Evolutionary conservation across 1,140 invertebrate genomes (phyloP).

Genomic region (Hycleus cichorii): DNA sequence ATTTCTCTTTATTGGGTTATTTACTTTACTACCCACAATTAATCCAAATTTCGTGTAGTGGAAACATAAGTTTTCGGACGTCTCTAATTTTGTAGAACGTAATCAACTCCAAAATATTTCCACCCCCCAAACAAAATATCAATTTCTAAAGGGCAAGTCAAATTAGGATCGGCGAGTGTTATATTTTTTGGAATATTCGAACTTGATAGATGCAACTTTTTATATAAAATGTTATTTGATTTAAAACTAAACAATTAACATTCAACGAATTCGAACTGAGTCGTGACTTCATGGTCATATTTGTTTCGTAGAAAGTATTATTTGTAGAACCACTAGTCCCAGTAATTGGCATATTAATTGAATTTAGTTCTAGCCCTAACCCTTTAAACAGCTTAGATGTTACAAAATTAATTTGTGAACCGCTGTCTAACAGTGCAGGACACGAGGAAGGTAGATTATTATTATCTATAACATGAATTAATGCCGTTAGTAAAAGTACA

Average conservation of each 20-base stretch:
- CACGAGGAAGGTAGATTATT: not conserved
- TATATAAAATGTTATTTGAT: not conserved
- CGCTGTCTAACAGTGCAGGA: not conserved
- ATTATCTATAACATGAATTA: not conserved
- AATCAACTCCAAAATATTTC: conserved; percentile 1
- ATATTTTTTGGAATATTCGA: not conserved
- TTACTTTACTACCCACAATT: not conserved
- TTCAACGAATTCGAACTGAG: not conserved
- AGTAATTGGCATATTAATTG: not conserved
- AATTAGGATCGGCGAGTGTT: not conserved
- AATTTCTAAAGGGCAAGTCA: not conserved
- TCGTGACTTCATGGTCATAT: not conserved
- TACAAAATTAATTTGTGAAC: not conserved
- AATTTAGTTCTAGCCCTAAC: not conserved
- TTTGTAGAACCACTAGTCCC: not conserved
- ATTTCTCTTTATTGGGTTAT: too few species aligned
- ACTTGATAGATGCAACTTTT: not conserved
- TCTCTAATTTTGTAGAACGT: not conserved
- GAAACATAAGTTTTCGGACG: not conserved
- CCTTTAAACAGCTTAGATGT: not conserved
- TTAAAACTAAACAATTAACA: not conserved
- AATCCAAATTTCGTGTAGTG: not conserved
- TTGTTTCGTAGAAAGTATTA: not conserved
- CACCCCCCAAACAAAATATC: conserved; percentile 1
- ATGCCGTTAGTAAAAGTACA: not conserved